A percentile compares a stretch with the other conserved stretches of the same genome.
phyloP scores from a whole-genome alignment of 1,140 invertebrate species.

The Chironomus tepperi region DNA sequence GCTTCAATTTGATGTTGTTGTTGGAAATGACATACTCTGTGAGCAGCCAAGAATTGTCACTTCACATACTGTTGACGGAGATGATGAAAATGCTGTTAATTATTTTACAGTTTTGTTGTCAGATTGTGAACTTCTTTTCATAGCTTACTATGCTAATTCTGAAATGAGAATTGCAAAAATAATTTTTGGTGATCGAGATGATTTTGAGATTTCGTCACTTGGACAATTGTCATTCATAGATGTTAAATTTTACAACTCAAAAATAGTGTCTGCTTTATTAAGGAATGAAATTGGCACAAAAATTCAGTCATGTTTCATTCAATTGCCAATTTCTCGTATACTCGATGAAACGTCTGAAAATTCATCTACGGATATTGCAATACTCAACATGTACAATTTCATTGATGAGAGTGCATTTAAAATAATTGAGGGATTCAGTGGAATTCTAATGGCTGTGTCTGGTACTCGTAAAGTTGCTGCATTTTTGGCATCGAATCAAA shows the following conservation, averaged over 20 bases:
- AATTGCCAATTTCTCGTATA: conserved; percentile 50
- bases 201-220: background rate
- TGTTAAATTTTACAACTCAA: conserved; percentile 73
- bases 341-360: conserved; percentile 38
- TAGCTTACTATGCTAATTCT: conserved; percentile 31
- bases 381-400: conserved; percentile 43
- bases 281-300: conserved; percentile 46
- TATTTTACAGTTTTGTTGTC: conserved; percentile 32
- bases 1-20: conserved; percentile 43
- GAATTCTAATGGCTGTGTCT: conserved; percentile 69
- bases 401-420: conserved; percentile 44
- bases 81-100: conserved; percentile 31
- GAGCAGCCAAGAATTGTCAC: conserved; percentile 39
- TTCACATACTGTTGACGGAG: conserved; percentile 34
- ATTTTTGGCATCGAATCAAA: conserved; percentile 65
- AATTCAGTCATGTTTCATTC: conserved; percentile 50
- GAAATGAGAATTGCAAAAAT: conserved; percentile 26
- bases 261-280: conserved; percentile 65
- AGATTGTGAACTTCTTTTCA: conserved; percentile 32
- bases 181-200: conserved; percentile 26
- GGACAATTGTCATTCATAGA: conserved; percentile 45
- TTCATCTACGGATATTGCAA: conserved; percentile 43
- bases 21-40: conserved; percentile 38
- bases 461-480: conserved; percentile 76
- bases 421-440: conserved; percentile 64